Evolutionary conservation across 2,113 vertebrate genomes (phyloP), one percentile per base, ranked within the genome.

Genomic region (Psittacula cyanocephala): DNA sequence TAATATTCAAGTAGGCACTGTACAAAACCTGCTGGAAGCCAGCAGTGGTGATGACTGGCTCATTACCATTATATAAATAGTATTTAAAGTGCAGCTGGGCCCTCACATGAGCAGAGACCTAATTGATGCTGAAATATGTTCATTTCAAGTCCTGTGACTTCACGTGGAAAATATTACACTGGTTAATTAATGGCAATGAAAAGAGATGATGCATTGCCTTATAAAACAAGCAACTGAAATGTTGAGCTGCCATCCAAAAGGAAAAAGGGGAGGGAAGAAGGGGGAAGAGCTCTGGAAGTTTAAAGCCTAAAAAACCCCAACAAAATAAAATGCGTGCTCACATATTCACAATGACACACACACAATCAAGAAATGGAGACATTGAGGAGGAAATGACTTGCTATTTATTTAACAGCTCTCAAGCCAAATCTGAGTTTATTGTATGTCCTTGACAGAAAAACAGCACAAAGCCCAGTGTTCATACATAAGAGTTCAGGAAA

Each of bases 141-240:
- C 95, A 91, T 90, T 97, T 95, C 76, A 96, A 96, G 96, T 97
- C 60, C 29, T 93, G 93, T 97, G 95, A 98, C 96, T 97, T 98
- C 97, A 97, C 23, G 4, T 95, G 97, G 97, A 98, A 98, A 98
- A 95, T 97, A 94, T 97, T 97, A 95, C 83, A 75, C 94, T 76
- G 85, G 62, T 68, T 97, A 97, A 96, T 96, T 97, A 98, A 97
- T 83, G 91, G 96, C 91, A 93, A 94, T 69, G 86, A 89, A 77
- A 86, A 88, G 93, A 95, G 93, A 92, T 97, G 97, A 97, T 96
- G 87, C 93, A 92, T 93, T 93, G 79, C 81, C 94, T 97, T 97
- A 93, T 97, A 91, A 97, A 97, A 95, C 85, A 91, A 91, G 93
- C 69, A 87, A 96, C 90, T 90, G 90, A 97, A 93, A 96, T 79